A percentile compares a stretch with the other conserved stretches of the same genome.
These are phyloP conservation scores for Coptodon rendalli DNA, from an alignment of 2,113 vertebrate genomes.

Conservation along the genomic window DNA sequence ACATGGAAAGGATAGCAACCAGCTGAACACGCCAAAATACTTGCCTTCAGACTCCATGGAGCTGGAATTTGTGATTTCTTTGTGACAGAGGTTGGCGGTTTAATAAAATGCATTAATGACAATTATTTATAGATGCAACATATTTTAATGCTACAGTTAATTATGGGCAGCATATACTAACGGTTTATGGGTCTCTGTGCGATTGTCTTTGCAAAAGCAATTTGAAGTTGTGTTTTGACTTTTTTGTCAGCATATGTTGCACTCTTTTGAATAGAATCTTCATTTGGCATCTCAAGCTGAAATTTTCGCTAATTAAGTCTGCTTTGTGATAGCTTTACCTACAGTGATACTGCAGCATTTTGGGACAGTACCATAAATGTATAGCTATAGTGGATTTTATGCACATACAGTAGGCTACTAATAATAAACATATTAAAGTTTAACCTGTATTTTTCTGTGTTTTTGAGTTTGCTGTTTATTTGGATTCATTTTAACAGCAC, in stretches of 20 bases:
- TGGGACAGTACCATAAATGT: neutral
- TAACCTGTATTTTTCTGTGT: neutral
- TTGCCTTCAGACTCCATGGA: neutral
- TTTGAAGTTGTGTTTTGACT: neutral
- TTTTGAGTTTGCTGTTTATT: neutral
- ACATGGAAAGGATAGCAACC: neutral
- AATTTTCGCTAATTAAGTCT: neutral
- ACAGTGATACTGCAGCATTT: neutral
- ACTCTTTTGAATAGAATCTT: neutral
- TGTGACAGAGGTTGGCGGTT: neutral
- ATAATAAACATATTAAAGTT: neutral
- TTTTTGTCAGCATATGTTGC: neutral
- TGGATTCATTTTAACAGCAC: neutral
- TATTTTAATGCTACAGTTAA: neutral
- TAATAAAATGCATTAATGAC: neutral
- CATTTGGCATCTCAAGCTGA: neutral
- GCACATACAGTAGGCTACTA: neutral
- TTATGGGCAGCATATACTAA: neutral
- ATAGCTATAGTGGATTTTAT: neutral
- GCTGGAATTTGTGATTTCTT: neutral
- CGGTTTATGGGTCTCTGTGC: neutral
- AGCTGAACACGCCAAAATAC: neutral
- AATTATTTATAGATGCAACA: neutral
- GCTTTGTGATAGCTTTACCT: neutral
- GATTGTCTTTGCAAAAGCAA: neutral